A percentile compares a stretch with the other conserved stretches of the same genome.
phyloP scores from a whole-genome alignment of 2,888 invertebrate species.

The Agrochola litura region DNA sequence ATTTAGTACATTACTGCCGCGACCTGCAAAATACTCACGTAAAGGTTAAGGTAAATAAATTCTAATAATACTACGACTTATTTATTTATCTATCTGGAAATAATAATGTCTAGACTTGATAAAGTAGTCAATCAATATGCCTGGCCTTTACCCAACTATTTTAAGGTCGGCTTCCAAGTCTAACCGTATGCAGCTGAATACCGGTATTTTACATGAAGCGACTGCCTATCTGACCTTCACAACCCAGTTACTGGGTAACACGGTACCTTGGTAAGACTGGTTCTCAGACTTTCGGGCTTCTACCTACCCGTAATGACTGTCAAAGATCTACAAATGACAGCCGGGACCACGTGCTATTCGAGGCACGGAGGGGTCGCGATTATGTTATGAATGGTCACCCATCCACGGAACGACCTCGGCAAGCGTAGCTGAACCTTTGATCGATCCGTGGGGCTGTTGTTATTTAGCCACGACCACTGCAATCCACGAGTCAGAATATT shows the following conservation, averaged over 20 bases:
- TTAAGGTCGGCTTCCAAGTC: background rate
- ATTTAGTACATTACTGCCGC: too few species aligned
- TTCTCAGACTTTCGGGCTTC: background rate
- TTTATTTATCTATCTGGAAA: background rate
- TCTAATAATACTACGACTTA: background rate
- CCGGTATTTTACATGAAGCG: too few species aligned
- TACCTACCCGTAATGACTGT: too few species aligned
- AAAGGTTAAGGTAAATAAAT: background rate
- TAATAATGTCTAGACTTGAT: slow-evolving; percentile 28
- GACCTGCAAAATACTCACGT: too few species aligned
- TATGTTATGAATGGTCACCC: too few species aligned
- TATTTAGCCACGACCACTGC: background rate
- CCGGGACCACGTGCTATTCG: too few species aligned
- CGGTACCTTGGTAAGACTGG: background rate
- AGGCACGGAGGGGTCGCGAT: too few species aligned
- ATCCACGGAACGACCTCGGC: background rate
- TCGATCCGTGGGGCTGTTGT: background rate
- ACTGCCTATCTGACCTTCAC: background rate
- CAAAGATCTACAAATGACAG: too few species aligned
- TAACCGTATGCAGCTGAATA: too few species aligned
- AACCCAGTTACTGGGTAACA: background rate
- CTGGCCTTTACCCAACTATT: background rate
- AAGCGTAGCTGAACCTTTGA: background rate
- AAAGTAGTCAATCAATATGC: background rate
- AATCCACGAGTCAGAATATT: background rate